These are phyloP conservation scores for Lasioglossum villosulum DNA, from an alignment of 2,888 invertebrate genomes.

Conservation along the genomic window DNA sequence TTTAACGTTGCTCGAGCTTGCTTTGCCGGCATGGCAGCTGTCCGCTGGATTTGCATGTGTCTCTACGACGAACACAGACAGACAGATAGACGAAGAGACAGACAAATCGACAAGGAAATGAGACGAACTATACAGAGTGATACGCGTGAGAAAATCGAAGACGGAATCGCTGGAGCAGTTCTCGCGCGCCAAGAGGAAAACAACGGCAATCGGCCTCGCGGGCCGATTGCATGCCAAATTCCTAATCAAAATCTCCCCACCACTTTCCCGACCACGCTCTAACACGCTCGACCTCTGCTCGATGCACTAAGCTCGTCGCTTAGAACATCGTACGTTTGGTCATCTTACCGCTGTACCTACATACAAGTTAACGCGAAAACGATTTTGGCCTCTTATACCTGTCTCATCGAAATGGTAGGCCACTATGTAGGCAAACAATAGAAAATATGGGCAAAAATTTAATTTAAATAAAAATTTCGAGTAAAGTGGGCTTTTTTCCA, in stretches of 20 bases:
- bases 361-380: neutral
- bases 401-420: neutral
- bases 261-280: neutral
- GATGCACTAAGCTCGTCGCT: neutral
- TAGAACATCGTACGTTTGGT: neutral
- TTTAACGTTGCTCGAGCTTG: slow-evolving; percentile 68
- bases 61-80: neutral
- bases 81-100: neutral
- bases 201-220: neutral
- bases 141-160: neutral
- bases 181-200: neutral
- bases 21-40: slow-evolving; percentile 39
- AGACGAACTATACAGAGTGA: neutral
- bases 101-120: neutral
- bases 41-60: slow-evolving; percentile 57
- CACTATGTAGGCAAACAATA: too few species aligned
- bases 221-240: neutral
- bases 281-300: neutral
- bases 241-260: neutral
- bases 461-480: too few species aligned
- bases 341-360: neutral
- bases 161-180: neutral
- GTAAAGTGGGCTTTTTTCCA: too few species aligned
- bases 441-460: too few species aligned
- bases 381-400: neutral